These are phyloP conservation scores for Acronicta aceris DNA, from an alignment of 2,888 invertebrate genomes.

Conservation along the genomic window DNA sequence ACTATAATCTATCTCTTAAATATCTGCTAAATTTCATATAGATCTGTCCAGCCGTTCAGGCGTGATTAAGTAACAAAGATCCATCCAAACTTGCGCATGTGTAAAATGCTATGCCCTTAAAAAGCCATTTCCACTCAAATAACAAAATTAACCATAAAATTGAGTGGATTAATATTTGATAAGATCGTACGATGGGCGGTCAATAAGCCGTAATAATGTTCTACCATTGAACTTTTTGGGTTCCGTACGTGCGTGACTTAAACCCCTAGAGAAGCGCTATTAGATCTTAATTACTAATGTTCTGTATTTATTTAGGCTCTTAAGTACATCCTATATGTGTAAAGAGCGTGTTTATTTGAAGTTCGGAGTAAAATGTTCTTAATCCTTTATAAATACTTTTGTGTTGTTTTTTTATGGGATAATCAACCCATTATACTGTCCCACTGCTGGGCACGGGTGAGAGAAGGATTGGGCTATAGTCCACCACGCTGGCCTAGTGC, in stretches of 20 bases:
- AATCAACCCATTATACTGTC: no score
- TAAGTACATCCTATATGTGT: neutral
- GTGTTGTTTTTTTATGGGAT: neutral
- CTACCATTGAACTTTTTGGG: slow-evolving; percentile 23
- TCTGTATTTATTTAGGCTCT: slow-evolving; percentile 32
- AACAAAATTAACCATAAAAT: neutral
- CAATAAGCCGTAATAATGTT: slow-evolving; percentile 16
- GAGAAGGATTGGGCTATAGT: no score
- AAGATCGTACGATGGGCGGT: slow-evolving; percentile 16
- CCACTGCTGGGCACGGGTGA: no score
- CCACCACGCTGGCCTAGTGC: no score
- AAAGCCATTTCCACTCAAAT: neutral
- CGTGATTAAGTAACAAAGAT: no score
- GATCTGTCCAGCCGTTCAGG: no score
- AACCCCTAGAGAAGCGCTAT: slow-evolving; percentile 19
- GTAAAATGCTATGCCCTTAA: neutral
- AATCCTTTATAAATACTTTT: neutral
- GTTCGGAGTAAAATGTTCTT: slow-evolving; percentile 9
- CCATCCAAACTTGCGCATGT: no score
- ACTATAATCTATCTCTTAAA: no score
- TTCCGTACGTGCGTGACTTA: slow-evolving; percentile 6
- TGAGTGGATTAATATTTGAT: slow-evolving; percentile 22
- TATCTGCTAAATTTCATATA: no score
- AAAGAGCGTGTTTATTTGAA: slow-evolving; percentile 6
- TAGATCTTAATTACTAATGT: slow-evolving; percentile 27